Conservation (phyloP, 2,113 vertebrate genomes). For the Austrofundulus limnaeus region DNA sequence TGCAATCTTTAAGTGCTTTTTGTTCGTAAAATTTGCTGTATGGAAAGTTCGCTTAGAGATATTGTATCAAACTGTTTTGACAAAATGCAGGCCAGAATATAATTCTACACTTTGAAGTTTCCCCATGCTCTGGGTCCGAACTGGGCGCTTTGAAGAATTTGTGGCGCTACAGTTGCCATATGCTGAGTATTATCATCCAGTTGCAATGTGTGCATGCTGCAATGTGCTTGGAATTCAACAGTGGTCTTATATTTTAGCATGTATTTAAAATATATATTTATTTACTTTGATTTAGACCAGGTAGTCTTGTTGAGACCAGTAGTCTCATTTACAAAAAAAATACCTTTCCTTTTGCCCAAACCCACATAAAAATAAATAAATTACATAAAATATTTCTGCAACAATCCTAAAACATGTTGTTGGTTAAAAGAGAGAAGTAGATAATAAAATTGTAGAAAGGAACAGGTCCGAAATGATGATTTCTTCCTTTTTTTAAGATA, state of each 20-base stretch:
- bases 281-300: no score
- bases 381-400: no score
- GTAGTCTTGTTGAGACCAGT: no score
- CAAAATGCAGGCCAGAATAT: slow-evolving; percentile 35
- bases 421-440: no score
- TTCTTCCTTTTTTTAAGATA: slow-evolving; percentile 24
- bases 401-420: no score
- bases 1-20: background rate
- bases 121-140: slow-evolving; percentile 62
- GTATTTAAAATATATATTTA: no score
- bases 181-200: slow-evolving; percentile 68
- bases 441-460: no score
- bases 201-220: slow-evolving; percentile 41
- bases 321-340: no score
- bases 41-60: background rate
- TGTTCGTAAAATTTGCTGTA: no score
- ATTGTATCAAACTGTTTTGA: slow-evolving; percentile 28
- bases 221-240: slow-evolving; percentile 61
- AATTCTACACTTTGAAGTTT: slow-evolving; percentile 54
- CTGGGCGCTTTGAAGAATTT: slow-evolving; percentile 60
- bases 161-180: slow-evolving; percentile 59
- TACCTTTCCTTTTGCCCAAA: no score
- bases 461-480: no score
- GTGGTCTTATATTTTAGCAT: slow-evolving; percentile 39
- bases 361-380: no score